Percentiles rank a stretch among this genome's conserved stretches.
phyloP scores from a whole-genome alignment of 2,113 vertebrate genomes.

The Erinaceus europaeus region DNA sequence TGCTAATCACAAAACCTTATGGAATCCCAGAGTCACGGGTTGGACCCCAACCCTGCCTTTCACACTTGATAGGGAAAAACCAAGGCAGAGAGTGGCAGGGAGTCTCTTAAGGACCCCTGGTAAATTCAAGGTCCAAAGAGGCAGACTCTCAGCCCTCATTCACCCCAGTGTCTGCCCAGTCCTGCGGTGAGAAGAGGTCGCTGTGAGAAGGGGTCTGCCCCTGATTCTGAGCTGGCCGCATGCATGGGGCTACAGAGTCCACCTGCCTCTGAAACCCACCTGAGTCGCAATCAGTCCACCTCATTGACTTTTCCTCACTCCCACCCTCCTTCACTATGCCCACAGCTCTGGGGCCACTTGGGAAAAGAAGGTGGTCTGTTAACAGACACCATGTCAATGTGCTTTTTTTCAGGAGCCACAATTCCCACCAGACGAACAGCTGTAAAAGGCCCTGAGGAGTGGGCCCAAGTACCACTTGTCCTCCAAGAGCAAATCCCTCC shows the following conservation, averaged over 20 bases:
- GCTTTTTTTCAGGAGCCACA: no score
- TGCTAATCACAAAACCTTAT: neutral
- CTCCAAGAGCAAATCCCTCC: neutral
- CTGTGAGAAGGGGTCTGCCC: neutral
- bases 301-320: no score
- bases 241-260: neutral
- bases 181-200: neutral
- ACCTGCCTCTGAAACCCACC: accelerated
- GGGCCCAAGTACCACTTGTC: neutral
- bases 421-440: no score
- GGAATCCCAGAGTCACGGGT: no score
- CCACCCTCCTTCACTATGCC: no score
- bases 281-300: neutral
- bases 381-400: neutral
- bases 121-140: neutral
- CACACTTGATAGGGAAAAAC: neutral
- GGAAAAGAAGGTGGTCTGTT: neutral
- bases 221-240: neutral
- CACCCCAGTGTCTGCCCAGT: neutral
- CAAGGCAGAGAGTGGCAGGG: neutral
- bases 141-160: neutral
- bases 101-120: neutral
- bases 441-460: no score
- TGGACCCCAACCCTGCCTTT: neutral
- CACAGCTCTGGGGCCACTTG: neutral